Conservation (phyloP, 2,113 vertebrate genomes). For the Nesogale talazaci region DNA sequence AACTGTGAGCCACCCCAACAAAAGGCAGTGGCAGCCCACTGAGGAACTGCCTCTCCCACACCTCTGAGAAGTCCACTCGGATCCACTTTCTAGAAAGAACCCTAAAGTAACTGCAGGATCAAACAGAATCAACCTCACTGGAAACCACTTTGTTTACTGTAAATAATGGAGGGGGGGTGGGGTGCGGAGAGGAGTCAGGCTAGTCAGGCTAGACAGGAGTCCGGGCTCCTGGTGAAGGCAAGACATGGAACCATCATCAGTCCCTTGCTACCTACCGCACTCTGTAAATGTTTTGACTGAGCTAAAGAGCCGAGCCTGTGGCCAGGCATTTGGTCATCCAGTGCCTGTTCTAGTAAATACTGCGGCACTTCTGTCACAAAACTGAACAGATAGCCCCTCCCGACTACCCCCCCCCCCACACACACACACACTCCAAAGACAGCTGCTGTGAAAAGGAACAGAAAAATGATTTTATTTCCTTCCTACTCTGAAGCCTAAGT, state of each 20-base stretch:
- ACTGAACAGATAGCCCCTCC: slow-evolving; percentile 71
- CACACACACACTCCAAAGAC: slow-evolving; percentile 75
- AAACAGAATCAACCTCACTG: slow-evolving; percentile 7
- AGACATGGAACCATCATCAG: slow-evolving; percentile 39
- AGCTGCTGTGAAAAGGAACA: slow-evolving; percentile 88
- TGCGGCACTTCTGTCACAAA: slow-evolving; percentile 86
- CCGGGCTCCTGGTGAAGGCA: background rate
- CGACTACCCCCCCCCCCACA: too few species aligned
- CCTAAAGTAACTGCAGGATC: slow-evolving; percentile 26
- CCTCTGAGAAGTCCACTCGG: slow-evolving; percentile 24
- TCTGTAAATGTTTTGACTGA: slow-evolving; percentile 83
- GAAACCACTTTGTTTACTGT: slow-evolving; percentile 76
- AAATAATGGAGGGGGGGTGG: slow-evolving; percentile 73
- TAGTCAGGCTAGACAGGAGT: too few species aligned
- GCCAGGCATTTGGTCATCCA: slow-evolving; percentile 75
- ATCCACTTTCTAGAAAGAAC: slow-evolving; percentile 64
- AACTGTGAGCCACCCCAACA: background rate
- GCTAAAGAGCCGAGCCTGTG: slow-evolving; percentile 79
- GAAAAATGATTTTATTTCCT: slow-evolving; percentile 90
- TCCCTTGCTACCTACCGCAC: slow-evolving; percentile 70
- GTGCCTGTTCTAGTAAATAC: slow-evolving; percentile 83
- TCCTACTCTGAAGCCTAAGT: slow-evolving; percentile 85
- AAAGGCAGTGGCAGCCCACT: background rate
- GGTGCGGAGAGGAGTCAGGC: background rate
- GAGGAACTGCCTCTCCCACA: slow-evolving; percentile 44